These are phyloP conservation scores for Heliconius melpomene DNA, from an alignment of 1,140 invertebrate species.

Conservation along the genomic window DNA sequence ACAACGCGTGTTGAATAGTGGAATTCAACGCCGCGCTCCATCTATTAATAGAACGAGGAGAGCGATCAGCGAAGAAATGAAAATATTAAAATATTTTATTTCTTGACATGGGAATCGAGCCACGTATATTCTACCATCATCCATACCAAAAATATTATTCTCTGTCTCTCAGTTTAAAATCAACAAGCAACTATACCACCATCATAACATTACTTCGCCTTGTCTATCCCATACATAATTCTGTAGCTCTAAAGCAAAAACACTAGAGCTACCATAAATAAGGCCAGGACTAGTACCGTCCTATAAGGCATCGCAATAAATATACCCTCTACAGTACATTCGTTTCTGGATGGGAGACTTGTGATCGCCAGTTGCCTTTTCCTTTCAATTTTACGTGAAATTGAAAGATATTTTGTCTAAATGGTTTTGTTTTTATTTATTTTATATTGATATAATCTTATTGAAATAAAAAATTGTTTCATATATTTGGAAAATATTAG, in stretches of 20 bases:
- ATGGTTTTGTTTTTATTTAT: neutral
- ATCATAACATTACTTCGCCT: neutral
- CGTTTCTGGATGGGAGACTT: neutral
- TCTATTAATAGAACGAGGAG: too few relatives aligned
- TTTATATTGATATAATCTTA: too few relatives aligned
- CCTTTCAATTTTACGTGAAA: neutral
- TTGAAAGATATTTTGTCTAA: neutral
- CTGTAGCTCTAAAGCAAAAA: slow-evolving; percentile 13
- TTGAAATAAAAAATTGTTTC: too few relatives aligned
- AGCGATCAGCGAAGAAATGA: too few relatives aligned
- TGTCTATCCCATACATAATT: neutral
- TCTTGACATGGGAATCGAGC: too few relatives aligned
- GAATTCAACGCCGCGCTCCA: neutral
- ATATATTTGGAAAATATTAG: too few relatives aligned
- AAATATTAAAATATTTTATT: too few relatives aligned
- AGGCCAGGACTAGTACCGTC: slow-evolving; percentile 21
- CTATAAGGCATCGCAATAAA: slow-evolving; percentile 31
- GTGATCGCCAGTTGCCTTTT: neutral
- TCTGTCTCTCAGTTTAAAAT: neutral
- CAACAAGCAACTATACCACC: too few relatives aligned
- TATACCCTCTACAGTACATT: slow-evolving; percentile 9
- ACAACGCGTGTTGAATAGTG: too few relatives aligned
- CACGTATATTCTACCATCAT: too few relatives aligned
- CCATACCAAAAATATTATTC: neutral
- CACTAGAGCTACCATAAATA: slow-evolving; percentile 30